Evolutionary conservation across 1,140 invertebrate genomes (phyloP).

Genomic region (Drosophila kikkawai): DNA sequence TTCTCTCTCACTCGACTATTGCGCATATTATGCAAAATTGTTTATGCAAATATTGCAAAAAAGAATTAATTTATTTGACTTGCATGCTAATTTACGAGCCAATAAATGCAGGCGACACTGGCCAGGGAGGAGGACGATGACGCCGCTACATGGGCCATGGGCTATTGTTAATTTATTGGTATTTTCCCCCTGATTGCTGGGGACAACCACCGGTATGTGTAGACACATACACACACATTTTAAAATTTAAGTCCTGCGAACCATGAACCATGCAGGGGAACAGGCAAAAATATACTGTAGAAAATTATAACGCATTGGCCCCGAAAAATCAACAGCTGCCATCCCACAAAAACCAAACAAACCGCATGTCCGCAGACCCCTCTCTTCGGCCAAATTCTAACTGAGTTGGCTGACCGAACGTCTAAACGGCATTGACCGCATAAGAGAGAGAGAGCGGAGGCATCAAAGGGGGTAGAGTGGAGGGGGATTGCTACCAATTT

Average conservation of each 20-base stretch:
- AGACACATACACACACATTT: constrained; percentile 64
- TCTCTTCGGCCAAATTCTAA: constrained; percentile 5
- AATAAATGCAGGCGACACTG: constrained; percentile 65
- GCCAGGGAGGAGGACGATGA: not conserved
- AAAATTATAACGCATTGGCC: constrained; percentile 81
- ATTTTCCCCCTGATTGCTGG: constrained; percentile 35
- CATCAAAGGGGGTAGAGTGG: not conserved
- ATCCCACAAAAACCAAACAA: constrained; percentile 77
- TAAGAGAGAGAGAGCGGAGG: constrained; percentile 41
- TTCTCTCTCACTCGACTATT: constrained; percentile 48
- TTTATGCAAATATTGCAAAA: constrained; percentile 82
- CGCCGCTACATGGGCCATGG: constrained; percentile 22
- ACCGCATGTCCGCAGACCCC: constrained; percentile 59
- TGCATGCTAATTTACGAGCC: constrained; percentile 82
- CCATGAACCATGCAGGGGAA: constrained; percentile 27
- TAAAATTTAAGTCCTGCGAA: constrained; percentile 66
- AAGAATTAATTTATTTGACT: constrained; percentile 83
- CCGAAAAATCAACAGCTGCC: constrained; percentile 80
- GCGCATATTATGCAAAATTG: constrained; percentile 82
- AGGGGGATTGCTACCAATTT: constrained; percentile 57
- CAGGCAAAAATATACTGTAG: constrained; percentile 48
- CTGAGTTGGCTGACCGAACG: constrained; percentile 70
- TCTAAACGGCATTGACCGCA: constrained; percentile 80
- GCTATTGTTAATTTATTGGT: constrained; percentile 80
- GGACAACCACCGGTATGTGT: constrained; percentile 54